Evolutionary conservation across 2,797 vertebrate genomes (phyloP), one percentile per base, ranked within the genome.

Genomic region (Picus viridis): DNA sequence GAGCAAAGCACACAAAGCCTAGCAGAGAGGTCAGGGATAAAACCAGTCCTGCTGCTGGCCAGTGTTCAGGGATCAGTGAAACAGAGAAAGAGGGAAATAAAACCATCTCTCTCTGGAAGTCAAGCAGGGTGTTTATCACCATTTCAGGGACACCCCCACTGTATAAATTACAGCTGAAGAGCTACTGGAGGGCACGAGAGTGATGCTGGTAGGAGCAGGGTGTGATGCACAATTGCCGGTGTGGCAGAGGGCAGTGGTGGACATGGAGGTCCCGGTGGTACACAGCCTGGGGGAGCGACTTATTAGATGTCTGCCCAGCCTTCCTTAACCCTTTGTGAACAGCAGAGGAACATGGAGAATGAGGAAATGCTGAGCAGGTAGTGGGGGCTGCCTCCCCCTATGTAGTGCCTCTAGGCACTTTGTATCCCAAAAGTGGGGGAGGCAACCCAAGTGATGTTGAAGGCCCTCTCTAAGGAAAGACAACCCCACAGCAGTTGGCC

Each of bases 151-250:
- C 47, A 78, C 57, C 19, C 1, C 0, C 2, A 6, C 59, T 32
- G 24, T 72, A 39, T 76, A 85, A 79, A 86, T 23, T 61, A 77
- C 22, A 81, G 39, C 27, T 19, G n/a, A 65, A 83, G 27, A 58
- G 54, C 5, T 57, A 8, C 58, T n/a, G 27, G 69, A 89, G 67
- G 63, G 23, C 45, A 19, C 0, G 0, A 80, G 62, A 77, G 32
- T 0, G 0, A 36, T 10, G 57, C 10, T 0, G 1, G 56, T 1
- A 0, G 27, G 64, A 90, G n/a, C 9, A 0, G 64, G 45, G 36
- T 0, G 1, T 57, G 84, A 63, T 10, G 29, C 39, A 2, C 0
- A 1, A 6, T 59, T 16, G 61, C 23, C 16, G 7, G 41, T 7
- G 7, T 41, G 62, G 24, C 76, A 36, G 79, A 36, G 53, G 57